Conservation (phyloP, 2,888 invertebrate genomes). For the Monochamus alternatus region DNA sequence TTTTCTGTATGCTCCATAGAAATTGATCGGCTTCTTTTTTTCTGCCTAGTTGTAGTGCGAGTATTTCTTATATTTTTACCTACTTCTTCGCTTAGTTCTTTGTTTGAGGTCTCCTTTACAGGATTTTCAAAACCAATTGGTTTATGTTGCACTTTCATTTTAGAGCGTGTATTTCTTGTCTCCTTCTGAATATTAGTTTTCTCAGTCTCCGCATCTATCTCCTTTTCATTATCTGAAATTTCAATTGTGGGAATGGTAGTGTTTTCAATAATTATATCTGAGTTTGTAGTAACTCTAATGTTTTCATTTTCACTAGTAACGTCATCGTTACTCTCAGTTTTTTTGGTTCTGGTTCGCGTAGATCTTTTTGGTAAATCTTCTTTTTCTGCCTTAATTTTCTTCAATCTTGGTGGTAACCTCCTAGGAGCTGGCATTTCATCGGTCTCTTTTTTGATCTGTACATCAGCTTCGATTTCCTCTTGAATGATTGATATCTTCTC, state of each 20-base stretch:
- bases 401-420: conserved; percentile 55
- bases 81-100: conserved; percentile 21
- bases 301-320: not conserved
- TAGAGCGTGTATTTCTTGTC: conserved; percentile 39
- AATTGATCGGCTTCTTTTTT: conserved; percentile 29
- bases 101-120: conserved; percentile 6
- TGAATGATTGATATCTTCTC: conserved; percentile 25
- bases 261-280: conserved; percentile 60
- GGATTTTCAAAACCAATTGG: not conserved
- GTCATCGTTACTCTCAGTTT: not conserved
- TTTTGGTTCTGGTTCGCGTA: conserved; percentile 44
- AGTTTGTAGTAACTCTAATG: conserved; percentile 35
- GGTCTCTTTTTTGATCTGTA: conserved; percentile 36
- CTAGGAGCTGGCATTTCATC: conserved; percentile 60
- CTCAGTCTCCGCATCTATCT: conserved; percentile 42
- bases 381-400: conserved; percentile 50
- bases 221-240: conserved; percentile 57
- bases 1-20: conserved; percentile 34
- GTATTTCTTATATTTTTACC: conserved; percentile 39
- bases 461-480: not conserved
- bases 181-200: not conserved
- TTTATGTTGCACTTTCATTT: conserved; percentile 39
- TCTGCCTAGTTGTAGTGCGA: conserved; percentile 47
- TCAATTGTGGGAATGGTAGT: conserved; percentile 53
- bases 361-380: conserved; percentile 41